These are phyloP conservation scores for Drosophila simulans DNA, from an alignment of 1,140 invertebrate species.

Conservation along the genomic window DNA sequence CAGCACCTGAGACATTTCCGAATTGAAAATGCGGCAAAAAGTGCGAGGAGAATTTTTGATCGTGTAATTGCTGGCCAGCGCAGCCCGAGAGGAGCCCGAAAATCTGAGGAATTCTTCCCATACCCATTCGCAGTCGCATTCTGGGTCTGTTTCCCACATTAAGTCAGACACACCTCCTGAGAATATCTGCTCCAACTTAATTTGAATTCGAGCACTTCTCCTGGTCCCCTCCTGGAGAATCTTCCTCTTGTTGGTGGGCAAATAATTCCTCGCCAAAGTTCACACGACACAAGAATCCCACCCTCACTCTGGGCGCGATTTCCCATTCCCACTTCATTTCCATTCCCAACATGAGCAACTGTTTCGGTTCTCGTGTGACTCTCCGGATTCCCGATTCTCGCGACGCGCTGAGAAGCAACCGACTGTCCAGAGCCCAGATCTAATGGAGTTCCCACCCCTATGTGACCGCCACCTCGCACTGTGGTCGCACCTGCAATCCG, in stretches of 20 bases:
- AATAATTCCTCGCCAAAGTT: conserved; percentile 47
- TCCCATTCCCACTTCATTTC: conserved; percentile 7
- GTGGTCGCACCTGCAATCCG: conserved; percentile 56
- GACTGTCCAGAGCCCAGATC: conserved; percentile 30
- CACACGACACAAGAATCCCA: conserved; percentile 51
- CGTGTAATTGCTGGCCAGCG: conserved; percentile 56
- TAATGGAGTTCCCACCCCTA: conserved; percentile 31
- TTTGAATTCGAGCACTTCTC: conserved; percentile 10
- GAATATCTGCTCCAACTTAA: conserved; percentile 9
- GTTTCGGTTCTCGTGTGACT: conserved; percentile 75
- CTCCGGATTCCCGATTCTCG: conserved; percentile 28
- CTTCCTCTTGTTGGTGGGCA: conserved; percentile 72
- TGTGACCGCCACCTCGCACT: conserved; percentile 1
- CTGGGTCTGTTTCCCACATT: conserved; percentile 32
- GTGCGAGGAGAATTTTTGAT: conserved; percentile 72
- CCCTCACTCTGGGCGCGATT: conserved; percentile 29
- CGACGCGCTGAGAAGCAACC: conserved; percentile 56
- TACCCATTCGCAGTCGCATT: conserved; percentile 16
- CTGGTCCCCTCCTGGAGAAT: background rate
- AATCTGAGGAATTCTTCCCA: conserved; percentile 26
- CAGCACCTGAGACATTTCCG: conserved; percentile 64
- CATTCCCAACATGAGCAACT: conserved; percentile 56
- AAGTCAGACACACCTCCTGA: conserved; percentile 32
- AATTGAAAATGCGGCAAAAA: conserved; percentile 52
- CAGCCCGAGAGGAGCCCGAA: conserved; percentile 11